Evolutionary conservation across 2,113 vertebrate genomes (phyloP), one percentile per base, ranked within the genome.

Genomic region (Climacteris rufus): DNA sequence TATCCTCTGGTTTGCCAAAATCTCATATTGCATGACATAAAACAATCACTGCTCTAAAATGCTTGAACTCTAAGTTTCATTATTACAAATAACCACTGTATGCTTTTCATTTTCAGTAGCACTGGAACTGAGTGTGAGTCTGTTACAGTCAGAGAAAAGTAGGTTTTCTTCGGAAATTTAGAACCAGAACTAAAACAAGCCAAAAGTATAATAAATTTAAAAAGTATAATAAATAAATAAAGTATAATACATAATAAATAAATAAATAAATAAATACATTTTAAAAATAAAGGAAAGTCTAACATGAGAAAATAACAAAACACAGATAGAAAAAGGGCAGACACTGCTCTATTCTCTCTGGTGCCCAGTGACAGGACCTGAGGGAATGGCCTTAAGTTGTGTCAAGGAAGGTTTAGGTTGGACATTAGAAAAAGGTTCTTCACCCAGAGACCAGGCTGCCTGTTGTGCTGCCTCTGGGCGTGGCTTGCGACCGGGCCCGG

Each of bases 331-430:
- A 19, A 19, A 28, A 49, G 15, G 40, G 23, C 23, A 47, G 50
- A 3, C 23, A 47, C 40, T 28, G 23, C 47, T 47, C 28, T 14
- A 5, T 45, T 63, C 17, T 84, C 49, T n/a, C 18, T n/a, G 50
- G 40, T 56, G 24, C 9, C 19, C 19, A 24, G 15, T 18, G n/a
- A 47, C 12, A 47, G 40, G 11, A 33, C 12, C 13, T 0, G 0
- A 64, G n/a, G 19, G 10, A 75, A 47, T 40, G 30, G 42, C 10
- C 30, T 65, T n/a, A 74, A 65, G 8, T 39, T 54, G 23, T n/a
- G 8, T 25, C 21, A 64, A n/a, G 17, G 21, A 7, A 35, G 7
- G 11, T 17, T 83, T 72, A 45, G 6, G 22, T 4, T 45, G 18
- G 45, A 28, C 33, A 72, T 47, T 47, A 45, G 11, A 19, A 47